Percentiles rank a stretch among this genome's conserved stretches.
Conservation (phyloP, 2,113 vertebrate genomes). For the Eleginops maclovinus region DNA sequence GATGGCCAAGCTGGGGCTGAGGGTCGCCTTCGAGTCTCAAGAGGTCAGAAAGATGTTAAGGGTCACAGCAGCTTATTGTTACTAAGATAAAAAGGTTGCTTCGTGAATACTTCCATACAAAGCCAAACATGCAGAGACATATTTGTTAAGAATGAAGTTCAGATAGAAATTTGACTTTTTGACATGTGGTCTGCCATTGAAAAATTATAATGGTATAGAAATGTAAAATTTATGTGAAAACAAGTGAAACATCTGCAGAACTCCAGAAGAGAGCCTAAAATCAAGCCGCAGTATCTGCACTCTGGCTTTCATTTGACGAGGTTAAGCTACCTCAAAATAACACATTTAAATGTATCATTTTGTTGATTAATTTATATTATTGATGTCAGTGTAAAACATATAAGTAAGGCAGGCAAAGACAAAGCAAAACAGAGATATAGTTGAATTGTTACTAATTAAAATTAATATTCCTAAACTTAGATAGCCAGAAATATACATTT, state of each 20-base stretch:
- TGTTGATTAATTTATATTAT: not conserved
- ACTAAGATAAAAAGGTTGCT: not conserved
- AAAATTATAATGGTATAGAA: not conserved
- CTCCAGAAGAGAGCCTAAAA: too few species aligned
- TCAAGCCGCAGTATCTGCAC: not conserved
- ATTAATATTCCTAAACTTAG: not conserved
- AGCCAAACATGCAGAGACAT: not conserved
- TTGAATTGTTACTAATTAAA: not conserved
- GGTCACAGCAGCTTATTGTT: not conserved
- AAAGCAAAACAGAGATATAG: not conserved
- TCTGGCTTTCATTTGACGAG: too few species aligned
- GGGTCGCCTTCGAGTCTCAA: slow-evolving; percentile 93
- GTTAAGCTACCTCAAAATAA: not conserved
- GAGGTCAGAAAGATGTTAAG: slow-evolving; percentile 83
- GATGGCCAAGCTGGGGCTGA: slow-evolving; percentile 95
- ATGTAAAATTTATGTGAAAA: too few species aligned
- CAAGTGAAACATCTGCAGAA: too few species aligned
- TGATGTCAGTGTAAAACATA: not conserved
- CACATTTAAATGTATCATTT: not conserved
- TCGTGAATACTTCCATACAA: not conserved
- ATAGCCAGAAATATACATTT: not conserved
- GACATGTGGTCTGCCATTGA: not conserved
- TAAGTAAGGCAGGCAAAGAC: not conserved
- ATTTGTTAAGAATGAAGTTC: not conserved
- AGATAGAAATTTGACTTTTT: not conserved